Conservation (phyloP, 2,113 vertebrate genomes). For the Aviceda subcristata region DNA sequence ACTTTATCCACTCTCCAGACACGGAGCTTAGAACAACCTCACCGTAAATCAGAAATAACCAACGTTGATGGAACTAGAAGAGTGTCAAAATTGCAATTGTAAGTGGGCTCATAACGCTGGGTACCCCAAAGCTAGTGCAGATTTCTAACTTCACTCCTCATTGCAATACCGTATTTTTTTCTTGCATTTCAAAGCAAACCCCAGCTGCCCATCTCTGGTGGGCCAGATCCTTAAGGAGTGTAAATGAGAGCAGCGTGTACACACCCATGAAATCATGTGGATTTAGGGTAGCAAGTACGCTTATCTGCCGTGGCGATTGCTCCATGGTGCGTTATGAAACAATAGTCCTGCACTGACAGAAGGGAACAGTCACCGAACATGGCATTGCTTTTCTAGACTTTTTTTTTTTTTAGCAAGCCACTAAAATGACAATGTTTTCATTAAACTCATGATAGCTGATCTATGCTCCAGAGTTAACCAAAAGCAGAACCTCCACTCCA, state of each 20-base stretch:
- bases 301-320: neutral
- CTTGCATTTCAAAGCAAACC: neutral
- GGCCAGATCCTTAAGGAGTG: neutral
- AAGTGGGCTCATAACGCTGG: neutral
- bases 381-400: neutral
- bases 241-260: neutral
- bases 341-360: neutral
- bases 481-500: slow-evolving; percentile 53
- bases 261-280: neutral
- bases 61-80: neutral
- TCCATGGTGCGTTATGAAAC: neutral
- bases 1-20: neutral
- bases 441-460: slow-evolving; percentile 30
- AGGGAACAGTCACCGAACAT: neutral
- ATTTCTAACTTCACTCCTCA: neutral
- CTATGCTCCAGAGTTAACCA: slow-evolving; percentile 25
- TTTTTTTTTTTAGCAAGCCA: neutral
- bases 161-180: neutral
- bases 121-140: neutral
- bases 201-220: neutral
- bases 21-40: neutral
- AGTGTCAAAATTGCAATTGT: neutral
- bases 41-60: neutral
- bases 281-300: neutral
- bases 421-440: slow-evolving; percentile 27